Conservation (phyloP, 2,888 invertebrate species). For the Macropis europaea region DNA sequence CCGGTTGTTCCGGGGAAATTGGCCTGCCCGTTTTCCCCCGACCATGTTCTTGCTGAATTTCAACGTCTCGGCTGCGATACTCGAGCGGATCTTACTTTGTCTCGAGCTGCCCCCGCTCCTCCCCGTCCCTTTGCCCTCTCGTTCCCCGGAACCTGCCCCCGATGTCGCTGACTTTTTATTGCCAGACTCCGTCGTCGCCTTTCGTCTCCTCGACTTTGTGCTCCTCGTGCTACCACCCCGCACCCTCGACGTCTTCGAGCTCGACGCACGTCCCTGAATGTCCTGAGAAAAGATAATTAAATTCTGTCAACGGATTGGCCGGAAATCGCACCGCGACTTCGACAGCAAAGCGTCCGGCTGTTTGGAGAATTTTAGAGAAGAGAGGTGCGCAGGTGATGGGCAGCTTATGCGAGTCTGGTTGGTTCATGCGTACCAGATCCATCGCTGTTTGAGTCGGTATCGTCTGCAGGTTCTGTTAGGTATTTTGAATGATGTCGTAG, state of each 20-base stretch:
- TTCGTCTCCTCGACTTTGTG: background rate
- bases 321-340: background rate
- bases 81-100: slow-evolving; percentile 26
- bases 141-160: slow-evolving; percentile 23
- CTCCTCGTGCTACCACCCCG: slow-evolving; percentile 9
- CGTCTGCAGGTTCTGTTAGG: too few species aligned
- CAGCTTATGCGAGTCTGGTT: too few species aligned
- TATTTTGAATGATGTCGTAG: too few species aligned
- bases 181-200: background rate
- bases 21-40: background rate
- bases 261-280: background rate
- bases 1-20: background rate
- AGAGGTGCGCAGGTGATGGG: too few species aligned
- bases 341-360: too few species aligned
- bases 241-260: background rate
- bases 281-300: slow-evolving; percentile 9
- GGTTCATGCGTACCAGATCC: too few species aligned
- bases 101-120: slow-evolving; percentile 30
- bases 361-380: too few species aligned
- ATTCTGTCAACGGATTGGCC: background rate
- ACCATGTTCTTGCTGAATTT: background rate
- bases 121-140: slow-evolving; percentile 25
- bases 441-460: background rate
- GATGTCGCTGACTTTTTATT: slow-evolving; percentile 32
- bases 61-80: background rate